Base-by-base conservation (phyloP, 2,888 invertebrate genomes). In the Drosophila neonasuta region DNA sequence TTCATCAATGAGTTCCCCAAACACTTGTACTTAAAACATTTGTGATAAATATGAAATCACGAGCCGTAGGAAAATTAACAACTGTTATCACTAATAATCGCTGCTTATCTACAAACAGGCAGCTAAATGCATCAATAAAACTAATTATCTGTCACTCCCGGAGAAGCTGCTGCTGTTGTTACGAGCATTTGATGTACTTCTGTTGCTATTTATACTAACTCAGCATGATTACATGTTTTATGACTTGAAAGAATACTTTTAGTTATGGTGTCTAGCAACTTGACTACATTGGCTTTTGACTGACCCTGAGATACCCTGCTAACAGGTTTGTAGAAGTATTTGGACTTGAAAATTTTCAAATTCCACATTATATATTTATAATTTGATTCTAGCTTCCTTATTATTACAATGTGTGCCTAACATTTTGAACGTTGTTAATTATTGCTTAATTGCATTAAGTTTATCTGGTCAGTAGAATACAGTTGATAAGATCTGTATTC, bases 111-210 rank as follows among this genome's bases (percentile, higher is more conserved):
- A 44, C 60, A 66, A 66, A 66, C 63, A 51, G 66, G 72, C 84
- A 86, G 86, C 75, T 55, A 66, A 71, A 83, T 68, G 84, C 80
- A 74, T 80, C 69, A 80, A 83, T 86, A 86, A 70, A 80, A 80
- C 58, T 66, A 69, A 71, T 80, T 83, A 58, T 71, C 61, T 66
- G 64, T 57, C 69, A 68, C 49, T 34, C 41, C 10, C 39, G 7
- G 44, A 20, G 46, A 41, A 51, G 60, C 36, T 46, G 57, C 17
- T 36, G 42, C 24, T 15, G 55, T 56, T 42, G 55, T 56, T 42
- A 77, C 58, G 36, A 62, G 48, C 42, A 39, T 51, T 51, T 34
- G 17, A 15, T 61, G 9, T 68, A 11, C 11, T 49, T 66, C 30
- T 58, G 7, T 44, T 44, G 10, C 3, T 41, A 4, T 13, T 32